Base-by-base conservation (phyloP, 2,888 invertebrate species). In the Spodoptera littoralis region DNA sequence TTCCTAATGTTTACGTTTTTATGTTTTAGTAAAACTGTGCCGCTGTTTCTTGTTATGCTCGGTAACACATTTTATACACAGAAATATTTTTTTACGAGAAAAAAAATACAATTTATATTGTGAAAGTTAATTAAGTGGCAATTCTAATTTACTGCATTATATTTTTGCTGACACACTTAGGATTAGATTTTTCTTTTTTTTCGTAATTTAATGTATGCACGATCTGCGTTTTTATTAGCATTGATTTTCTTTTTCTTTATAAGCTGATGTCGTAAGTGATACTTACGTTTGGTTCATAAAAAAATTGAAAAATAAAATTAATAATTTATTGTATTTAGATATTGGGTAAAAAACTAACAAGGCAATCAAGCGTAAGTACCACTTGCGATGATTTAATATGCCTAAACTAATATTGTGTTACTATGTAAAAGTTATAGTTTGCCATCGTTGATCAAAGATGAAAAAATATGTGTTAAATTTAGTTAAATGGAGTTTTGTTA, bases 151-250 rank as follows among this genome's bases (percentile, higher is more conserved):
- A 88, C 89, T 92, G 92, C 94, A 93, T 92, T 92, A 91, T 93
- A 93, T 92, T 94, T 92, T 93, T 93, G 94, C 94, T 94, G 94
- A 93, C 94, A 93, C 92, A 91, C 90, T 88, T 94, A 93, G 94
- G 85, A 83, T 91, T 88, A 92, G 90, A 73, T 65, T 75, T 73
- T 80, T 76, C 74, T 73, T 77, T 76, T 89, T 89, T 92, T 91
- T 90, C 86, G 86, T 93, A 93, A 90, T 92, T 87, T 92, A 92
- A 93, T 90, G 88, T 91, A 91, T 92, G 92, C 93, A 93, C 93
- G 93, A 93, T 94, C 94, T 93, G 94, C 94, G 92, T 90, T 93
- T 91, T 92, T 88, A 89, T 90, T 89, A 92, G 90, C 90, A 91
- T 87, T 87, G 83, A 86, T 85, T 83, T 87, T 85, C 84, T 82